Conservation (phyloP, 2,113 vertebrate genomes). For the Cnemophilus loriae region DNA sequence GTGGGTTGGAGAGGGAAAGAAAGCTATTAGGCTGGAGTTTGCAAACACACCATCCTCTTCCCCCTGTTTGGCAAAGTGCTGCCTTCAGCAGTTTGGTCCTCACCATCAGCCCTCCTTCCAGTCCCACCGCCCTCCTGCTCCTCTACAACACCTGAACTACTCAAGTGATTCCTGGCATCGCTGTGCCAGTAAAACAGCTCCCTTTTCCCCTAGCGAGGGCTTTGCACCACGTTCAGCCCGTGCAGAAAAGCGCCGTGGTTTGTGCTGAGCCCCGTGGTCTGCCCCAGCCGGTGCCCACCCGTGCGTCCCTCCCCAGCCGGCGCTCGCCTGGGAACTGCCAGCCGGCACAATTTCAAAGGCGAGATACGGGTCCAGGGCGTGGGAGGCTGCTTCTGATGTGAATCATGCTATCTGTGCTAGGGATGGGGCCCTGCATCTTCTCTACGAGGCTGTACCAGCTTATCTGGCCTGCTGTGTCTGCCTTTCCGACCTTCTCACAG, state of each 20-base stretch:
- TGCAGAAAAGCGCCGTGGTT: not conserved
- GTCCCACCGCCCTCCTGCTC: not conserved
- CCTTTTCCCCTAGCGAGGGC: not conserved
- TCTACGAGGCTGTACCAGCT: not conserved
- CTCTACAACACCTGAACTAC: not conserved
- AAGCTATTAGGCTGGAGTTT: constrained; percentile 22
- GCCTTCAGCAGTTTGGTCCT: constrained; percentile 34
- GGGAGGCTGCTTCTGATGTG: constrained; percentile 32
- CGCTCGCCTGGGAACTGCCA: not conserved
- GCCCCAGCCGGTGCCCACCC: not conserved
- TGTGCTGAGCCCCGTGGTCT: not conserved
- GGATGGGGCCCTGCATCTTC: constrained; percentile 14
- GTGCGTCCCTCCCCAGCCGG: accelerated
- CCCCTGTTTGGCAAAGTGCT: not conserved
- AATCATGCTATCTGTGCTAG: not conserved
- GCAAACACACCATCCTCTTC: not conserved
- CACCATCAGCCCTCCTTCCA: not conserved
- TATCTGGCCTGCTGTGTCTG: not conserved
- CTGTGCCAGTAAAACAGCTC: not conserved
- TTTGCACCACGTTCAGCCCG: not conserved
- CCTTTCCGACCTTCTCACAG: not conserved
- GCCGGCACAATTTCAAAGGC: not conserved
- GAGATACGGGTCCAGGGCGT: not conserved
- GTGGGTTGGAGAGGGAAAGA: not conserved
- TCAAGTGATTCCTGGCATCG: accelerated